Evolutionary conservation across 2,888 invertebrate species (phyloP), one percentile per base, ranked within the genome.

Genomic region (Melieria picta): DNA sequence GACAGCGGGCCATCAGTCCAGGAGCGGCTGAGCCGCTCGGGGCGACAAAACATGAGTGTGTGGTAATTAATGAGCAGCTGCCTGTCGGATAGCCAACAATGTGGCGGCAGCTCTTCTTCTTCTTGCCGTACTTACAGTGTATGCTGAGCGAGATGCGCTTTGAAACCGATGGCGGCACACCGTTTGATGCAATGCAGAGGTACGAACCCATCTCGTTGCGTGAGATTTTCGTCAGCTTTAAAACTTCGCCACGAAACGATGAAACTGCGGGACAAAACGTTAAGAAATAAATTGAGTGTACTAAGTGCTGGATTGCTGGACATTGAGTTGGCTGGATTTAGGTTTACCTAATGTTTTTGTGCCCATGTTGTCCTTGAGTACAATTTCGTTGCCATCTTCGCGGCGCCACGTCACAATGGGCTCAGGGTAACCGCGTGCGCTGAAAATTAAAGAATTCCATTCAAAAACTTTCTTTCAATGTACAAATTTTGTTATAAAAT

Each of bases 131-230:
- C 96, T 93, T 89, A 96, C 96, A 96, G 86, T 95, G 93, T 79
- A 96, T 95, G 89, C 92, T 94, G 83, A 96, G 92, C 85, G 91
- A 91, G 83, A 96, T 94, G 84, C 95, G 90, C 88, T 96, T 96
- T 88, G 94, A 95, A 80, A 96, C 93, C 68, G 94, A 91, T 64
- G 96, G 96, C 57, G 95, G 95, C 62, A 96, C 92, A 46, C 94
- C 93, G 81, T 96, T 96, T 79, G 93, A 92, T 58, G 96, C 96
- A 79, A 96, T 95, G 88, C 96, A 96, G 80, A 95, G 90, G 88
- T 96, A 96, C 75, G 94, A 93, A 13, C 96, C 95, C 95, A 96
- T 96, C 85, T 96, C 95, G 60, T 93, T 92, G 74, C 96, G 91
- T 71, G 94, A 93, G 85, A 96, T 93, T 88, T 94, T 95, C 78